Conservation (phyloP, 2,888 invertebrate genomes). For the Mythimna loreyi region DNA sequence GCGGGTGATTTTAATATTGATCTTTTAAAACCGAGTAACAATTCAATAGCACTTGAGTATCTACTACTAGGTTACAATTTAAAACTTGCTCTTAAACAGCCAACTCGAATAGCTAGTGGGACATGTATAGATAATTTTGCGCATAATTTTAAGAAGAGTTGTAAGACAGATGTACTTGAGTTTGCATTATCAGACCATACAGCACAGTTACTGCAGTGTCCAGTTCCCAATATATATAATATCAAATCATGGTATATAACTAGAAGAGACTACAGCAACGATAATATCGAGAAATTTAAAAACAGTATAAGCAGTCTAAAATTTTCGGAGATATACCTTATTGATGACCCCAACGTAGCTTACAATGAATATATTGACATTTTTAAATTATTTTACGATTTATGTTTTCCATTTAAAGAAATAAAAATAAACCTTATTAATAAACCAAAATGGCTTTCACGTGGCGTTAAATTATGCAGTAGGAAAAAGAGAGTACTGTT, state of each 20-base stretch:
- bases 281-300: not conserved
- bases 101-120: not conserved
- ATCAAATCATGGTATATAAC: not conserved
- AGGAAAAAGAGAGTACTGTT: not conserved
- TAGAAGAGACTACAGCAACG: not conserved
- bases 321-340: not conserved
- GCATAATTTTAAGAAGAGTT: not conserved
- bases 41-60: not conserved
- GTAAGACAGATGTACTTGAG: not conserved
- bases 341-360: not conserved
- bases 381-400: not conserved
- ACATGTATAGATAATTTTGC: constrained; percentile 7
- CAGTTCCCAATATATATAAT: not conserved
- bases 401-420: not conserved
- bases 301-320: not conserved
- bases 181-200: not conserved
- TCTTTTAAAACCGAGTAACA: not conserved
- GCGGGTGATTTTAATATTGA: constrained; percentile 2
- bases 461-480: constrained; percentile 4
- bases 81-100: not conserved
- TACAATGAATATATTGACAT: not conserved
- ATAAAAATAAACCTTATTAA: too few relatives aligned
- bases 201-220: too few relatives aligned
- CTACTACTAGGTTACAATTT: not conserved
- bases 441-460: not conserved